Conservation (phyloP, 2,797 vertebrate species). For the Otolemur crassicaudatus region DNA sequence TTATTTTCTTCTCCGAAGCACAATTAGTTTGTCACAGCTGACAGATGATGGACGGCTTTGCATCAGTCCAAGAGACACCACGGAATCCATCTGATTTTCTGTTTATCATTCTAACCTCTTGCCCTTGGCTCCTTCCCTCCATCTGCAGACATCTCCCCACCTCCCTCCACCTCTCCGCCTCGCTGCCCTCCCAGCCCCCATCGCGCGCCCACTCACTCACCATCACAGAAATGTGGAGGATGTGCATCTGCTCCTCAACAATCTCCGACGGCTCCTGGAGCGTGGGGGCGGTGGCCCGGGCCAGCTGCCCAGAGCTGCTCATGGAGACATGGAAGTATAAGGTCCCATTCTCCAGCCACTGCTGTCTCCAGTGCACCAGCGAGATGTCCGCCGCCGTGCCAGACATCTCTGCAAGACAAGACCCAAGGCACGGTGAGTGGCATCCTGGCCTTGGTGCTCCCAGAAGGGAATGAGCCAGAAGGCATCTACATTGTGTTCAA, state of each 20-base stretch:
- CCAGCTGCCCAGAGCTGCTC: slow-evolving; percentile 92
- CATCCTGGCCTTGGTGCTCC: not conserved
- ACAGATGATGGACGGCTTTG: slow-evolving; percentile 43
- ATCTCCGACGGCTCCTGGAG: slow-evolving; percentile 93
- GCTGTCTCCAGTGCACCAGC: slow-evolving; percentile 98
- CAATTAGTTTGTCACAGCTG: slow-evolving; percentile 73
- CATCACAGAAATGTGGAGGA: slow-evolving; percentile 99
- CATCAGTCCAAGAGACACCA: slow-evolving; percentile 38
- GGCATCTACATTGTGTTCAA: not conserved
- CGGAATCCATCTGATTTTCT: not conserved
- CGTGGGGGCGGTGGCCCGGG: slow-evolving; percentile 91
- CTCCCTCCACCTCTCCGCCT: not conserved
- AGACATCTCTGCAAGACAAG: slow-evolving; percentile 94
- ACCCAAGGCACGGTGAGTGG: slow-evolving; percentile 26
- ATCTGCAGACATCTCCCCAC: not conserved
- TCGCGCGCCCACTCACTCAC: slow-evolving; percentile 87
- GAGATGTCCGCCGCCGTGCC: slow-evolving; percentile 96
- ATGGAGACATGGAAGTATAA: slow-evolving; percentile 97
- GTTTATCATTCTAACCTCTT: not conserved
- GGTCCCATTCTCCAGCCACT: slow-evolving; percentile 99
- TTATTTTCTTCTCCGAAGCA: slow-evolving; percentile 64
- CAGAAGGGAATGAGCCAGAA: not conserved
- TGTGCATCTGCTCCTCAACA: slow-evolving; percentile 97
- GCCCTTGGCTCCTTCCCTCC: not conserved
- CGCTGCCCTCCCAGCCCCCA: rapidly evolving